Evolutionary conservation across 2,797 vertebrate genomes (phyloP).

Genomic region (Sebastes jordani): DNA sequence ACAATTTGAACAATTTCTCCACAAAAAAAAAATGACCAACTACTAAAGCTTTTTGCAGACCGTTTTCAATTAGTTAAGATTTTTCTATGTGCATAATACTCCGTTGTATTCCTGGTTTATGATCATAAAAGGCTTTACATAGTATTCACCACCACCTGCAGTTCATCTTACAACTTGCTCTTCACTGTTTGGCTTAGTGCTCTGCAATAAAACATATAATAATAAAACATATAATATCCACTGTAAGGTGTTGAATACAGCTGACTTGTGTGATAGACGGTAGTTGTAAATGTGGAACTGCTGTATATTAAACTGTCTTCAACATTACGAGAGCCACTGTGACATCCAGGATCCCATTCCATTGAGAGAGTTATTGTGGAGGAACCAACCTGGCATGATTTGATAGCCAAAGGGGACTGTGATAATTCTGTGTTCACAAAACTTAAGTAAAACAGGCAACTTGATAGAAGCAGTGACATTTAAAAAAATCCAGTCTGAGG

Average conservation of each 20-base stretch:
- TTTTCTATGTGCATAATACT: neutral
- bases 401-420: neutral
- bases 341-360: neutral
- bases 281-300: slow-evolving; percentile 8
- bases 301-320: slow-evolving; percentile 17
- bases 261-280: slow-evolving; percentile 5
- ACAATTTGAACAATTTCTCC: too few relatives aligned
- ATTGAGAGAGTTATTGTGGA: neutral
- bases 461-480: neutral
- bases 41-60: neutral
- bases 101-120: neutral
- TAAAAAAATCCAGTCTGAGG: neutral
- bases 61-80: neutral
- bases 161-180: neutral
- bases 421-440: slow-evolving; percentile 4
- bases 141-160: neutral
- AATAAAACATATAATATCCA: neutral
- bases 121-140: neutral
- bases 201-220: neutral
- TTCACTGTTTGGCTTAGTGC: neutral
- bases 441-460: neutral
- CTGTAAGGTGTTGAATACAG: neutral
- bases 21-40: neutral
- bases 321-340: neutral
- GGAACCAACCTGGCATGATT: neutral